Evolutionary conservation across 2,888 invertebrate genomes (phyloP).

Genomic region (Agrotis segetum): DNA sequence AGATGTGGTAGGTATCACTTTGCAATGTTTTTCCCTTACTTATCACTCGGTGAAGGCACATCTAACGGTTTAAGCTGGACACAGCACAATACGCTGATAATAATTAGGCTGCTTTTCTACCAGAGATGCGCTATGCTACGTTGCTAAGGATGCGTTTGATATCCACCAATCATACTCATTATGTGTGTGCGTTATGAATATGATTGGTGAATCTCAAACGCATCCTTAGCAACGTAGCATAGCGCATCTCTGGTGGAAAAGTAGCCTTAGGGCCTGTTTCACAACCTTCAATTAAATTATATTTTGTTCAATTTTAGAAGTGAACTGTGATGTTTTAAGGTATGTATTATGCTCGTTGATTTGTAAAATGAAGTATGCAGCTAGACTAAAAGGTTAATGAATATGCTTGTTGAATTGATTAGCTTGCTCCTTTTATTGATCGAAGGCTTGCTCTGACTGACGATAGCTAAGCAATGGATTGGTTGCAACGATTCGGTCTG

Average conservation of each 20-base stretch:
- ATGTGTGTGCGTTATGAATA: too few species aligned
- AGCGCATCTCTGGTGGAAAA: too few species aligned
- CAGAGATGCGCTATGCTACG: too few species aligned
- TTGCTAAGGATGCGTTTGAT: too few species aligned
- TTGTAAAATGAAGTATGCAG: conserved; percentile 12
- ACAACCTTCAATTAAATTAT: neutral
- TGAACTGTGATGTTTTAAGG: too few species aligned
- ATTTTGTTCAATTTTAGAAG: neutral
- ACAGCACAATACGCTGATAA: conserved; percentile 1
- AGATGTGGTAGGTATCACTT: neutral
- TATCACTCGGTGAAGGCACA: neutral
- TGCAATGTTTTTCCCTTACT: neutral
- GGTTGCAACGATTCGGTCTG: neutral
- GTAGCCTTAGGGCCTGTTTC: neutral
- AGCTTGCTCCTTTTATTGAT: neutral
- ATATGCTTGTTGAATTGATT: neutral
- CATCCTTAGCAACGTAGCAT: too few species aligned
- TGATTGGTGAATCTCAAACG: too few species aligned
- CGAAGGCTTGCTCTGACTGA: neutral
- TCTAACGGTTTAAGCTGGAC: conserved; percentile 22
- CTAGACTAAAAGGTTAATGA: conserved; percentile 1
- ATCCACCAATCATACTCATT: too few species aligned
- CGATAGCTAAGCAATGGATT: conserved; percentile 1
- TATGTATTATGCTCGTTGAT: neutral
- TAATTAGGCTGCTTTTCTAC: too few species aligned